Evolutionary conservation across 64 coral and sea anemone species (phyloP).

Genomic region (Montipora sp.): DNA sequence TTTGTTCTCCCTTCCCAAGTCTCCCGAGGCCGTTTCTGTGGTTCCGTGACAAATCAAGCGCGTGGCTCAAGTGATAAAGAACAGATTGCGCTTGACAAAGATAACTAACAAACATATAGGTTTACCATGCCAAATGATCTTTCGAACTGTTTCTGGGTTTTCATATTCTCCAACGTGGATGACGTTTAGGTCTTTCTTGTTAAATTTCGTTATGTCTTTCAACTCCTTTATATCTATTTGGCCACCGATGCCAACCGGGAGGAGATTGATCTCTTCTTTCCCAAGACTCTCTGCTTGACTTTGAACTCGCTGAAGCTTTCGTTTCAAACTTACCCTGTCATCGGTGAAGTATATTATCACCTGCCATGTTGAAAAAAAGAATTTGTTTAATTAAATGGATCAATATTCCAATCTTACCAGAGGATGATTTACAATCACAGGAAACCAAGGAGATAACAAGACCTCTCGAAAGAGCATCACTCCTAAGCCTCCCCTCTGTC

Average conservation of each 20-base stretch:
- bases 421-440: no score
- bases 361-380: neutral
- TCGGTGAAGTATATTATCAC: constrained; percentile 1
- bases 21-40: no score
- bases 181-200: neutral
- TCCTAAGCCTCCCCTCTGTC: no score
- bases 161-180: constrained; percentile 1
- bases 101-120: neutral
- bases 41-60: no score
- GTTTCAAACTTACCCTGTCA: neutral
- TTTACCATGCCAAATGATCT: constrained; percentile 14
- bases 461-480: no score
- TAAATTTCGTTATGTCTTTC: neutral
- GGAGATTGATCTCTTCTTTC: neutral
- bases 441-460: no score
- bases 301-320: neutral
- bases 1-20: no score
- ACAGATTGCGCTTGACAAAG: neutral
- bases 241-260: neutral
- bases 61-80: no score
- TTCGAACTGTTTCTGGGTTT: neutral
- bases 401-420: neutral
- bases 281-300: neutral
- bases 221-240: neutral
- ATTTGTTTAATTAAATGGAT: neutral